phyloP scores from a whole-genome alignment of 2,888 invertebrate genomes.

The Clivina fossor region DNA sequence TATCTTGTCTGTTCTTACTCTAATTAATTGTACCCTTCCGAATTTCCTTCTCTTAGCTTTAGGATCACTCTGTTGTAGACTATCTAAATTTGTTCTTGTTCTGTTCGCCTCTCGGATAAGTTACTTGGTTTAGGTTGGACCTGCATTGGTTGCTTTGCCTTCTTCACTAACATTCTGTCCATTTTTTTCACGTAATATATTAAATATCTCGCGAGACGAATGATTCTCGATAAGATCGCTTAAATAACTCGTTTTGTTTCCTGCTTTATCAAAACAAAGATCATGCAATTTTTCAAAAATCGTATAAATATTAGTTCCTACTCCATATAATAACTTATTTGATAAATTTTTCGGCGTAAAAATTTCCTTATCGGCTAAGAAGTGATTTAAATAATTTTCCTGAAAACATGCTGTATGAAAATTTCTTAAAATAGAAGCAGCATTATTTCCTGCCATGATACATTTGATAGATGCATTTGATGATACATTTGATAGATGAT shows the following conservation, averaged over 20 bases:
- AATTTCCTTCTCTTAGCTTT: too few species aligned
- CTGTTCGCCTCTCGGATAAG: too few species aligned
- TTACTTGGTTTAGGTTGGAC: too few species aligned
- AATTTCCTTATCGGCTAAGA: constrained; percentile 42
- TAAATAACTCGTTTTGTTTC: constrained; percentile 43
- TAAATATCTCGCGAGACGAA: constrained; percentile 35
- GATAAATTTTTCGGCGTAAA: constrained; percentile 43
- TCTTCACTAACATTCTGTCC: too few species aligned
- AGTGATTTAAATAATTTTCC: constrained; percentile 17
- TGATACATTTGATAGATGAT: constrained; percentile 38
- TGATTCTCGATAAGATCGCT: constrained; percentile 41
- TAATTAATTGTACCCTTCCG: too few species aligned
- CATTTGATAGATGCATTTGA: too few species aligned
- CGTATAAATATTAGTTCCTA: constrained; percentile 37
- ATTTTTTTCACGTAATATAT: constrained; percentile 35
- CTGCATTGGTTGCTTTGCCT: too few species aligned
- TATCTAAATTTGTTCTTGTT: too few species aligned
- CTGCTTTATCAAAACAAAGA: constrained; percentile 43
- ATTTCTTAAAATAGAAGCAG: constrained; percentile 42
- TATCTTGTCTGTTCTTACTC: too few species aligned
- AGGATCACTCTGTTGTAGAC: too few species aligned
- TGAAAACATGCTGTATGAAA: constrained; percentile 40
- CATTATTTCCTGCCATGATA: constrained; percentile 44
- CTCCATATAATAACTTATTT: constrained; percentile 33
- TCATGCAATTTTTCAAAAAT: constrained; percentile 40